These are phyloP conservation scores for Cotesia glomerata DNA, from an alignment of 1,140 invertebrate species.

Conservation along the genomic window DNA sequence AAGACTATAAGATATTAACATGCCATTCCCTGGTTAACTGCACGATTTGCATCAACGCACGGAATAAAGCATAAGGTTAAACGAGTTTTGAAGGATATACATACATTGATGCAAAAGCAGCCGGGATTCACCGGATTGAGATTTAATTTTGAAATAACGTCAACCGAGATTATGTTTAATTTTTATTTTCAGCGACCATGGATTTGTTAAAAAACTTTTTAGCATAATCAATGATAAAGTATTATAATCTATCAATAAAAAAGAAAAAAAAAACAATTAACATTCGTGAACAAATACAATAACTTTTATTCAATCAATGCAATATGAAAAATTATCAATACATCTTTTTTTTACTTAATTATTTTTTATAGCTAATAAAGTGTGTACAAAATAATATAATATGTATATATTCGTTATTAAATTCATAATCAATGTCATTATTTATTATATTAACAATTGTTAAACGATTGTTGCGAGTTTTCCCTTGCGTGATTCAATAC, in stretches of 20 bases:
- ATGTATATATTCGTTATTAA: background rate
- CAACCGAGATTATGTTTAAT: background rate
- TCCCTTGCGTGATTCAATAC: constrained; percentile 58
- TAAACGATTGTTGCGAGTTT: constrained; percentile 56
- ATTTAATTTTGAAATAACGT: background rate
- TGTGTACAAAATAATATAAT: background rate
- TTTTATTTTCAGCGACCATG: background rate
- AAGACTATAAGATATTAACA: background rate
- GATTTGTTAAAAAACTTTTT: too few species aligned
- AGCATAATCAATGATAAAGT: too few species aligned
- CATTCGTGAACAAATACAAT: too few species aligned
- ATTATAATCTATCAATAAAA: too few species aligned
- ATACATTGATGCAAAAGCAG: too few species aligned
- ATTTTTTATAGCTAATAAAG: too few species aligned
- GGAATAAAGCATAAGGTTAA: background rate
- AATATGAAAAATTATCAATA: too few species aligned
- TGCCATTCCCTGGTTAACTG: background rate
- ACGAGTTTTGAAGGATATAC: constrained; percentile 1
- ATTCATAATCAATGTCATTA: background rate
- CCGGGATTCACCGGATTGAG: constrained; percentile 1
- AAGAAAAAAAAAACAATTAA: too few species aligned
- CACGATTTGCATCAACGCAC: background rate
- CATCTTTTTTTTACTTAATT: too few species aligned
- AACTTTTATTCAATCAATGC: too few species aligned
- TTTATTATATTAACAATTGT: constrained; percentile 15